A percentile compares a stretch with the other conserved stretches of the same genome.
Conservation (phyloP, 2,888 invertebrate species). For the Morinoia aosen region DNA sequence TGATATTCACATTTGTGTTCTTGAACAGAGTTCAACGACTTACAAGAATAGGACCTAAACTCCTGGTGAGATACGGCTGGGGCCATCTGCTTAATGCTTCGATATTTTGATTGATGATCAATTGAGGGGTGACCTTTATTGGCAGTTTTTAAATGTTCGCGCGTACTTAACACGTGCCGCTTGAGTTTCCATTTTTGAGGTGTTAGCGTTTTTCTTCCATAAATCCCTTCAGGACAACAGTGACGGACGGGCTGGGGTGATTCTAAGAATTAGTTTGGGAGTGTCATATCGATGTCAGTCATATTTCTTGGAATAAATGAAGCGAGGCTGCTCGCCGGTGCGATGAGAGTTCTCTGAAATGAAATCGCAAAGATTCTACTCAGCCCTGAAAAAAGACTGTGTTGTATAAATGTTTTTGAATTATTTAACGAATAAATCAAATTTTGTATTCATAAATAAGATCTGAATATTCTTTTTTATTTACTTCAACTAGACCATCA, state of each 20-base stretch:
- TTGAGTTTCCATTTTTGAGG: neutral
- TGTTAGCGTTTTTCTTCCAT: neutral
- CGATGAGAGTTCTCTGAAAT: neutral
- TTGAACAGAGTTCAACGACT: constrained; percentile 5
- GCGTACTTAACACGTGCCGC: neutral
- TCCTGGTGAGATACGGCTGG: neutral
- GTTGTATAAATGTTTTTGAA: neutral
- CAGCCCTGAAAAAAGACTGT: neutral
- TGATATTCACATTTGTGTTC: constrained; percentile 30
- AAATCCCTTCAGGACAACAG: neutral
- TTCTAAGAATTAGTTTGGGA: neutral
- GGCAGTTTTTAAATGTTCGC: neutral
- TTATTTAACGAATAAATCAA: too few species aligned
- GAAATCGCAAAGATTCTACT: neutral
- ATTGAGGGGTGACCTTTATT: neutral
- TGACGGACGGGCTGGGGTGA: neutral
- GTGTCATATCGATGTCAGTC: neutral
- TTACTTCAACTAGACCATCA: too few species aligned
- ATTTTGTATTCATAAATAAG: too few species aligned
- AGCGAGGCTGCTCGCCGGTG: neutral
- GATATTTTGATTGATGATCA: neutral
- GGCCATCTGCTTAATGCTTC: neutral
- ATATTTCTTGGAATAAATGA: neutral
- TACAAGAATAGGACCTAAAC: neutral
- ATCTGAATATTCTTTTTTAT: too few species aligned